phyloP scores from a whole-genome alignment of 92 coral and sea anemone species.

The Muricea muricata region DNA sequence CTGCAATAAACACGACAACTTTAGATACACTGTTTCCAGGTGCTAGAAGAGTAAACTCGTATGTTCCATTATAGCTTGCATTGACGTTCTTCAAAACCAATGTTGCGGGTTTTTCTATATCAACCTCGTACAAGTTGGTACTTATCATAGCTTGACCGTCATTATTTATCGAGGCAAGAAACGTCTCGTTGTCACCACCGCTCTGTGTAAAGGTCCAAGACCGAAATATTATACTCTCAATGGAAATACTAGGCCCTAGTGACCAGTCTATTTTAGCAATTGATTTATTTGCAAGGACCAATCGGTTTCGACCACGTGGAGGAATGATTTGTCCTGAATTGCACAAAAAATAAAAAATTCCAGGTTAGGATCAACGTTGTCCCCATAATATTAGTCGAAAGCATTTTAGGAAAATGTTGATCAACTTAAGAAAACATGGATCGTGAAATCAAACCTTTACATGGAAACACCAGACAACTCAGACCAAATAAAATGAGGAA shows the following conservation, averaged over 20 bases:
- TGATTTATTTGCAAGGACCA: neutral
- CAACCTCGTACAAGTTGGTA: neutral
- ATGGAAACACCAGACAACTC: no score
- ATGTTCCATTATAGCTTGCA: neutral
- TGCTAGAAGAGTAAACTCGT: neutral
- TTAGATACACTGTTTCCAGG: neutral
- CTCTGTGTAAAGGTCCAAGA: neutral
- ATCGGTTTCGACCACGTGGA: neutral
- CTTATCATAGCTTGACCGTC: neutral
- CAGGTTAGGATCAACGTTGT: no score
- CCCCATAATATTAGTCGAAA: no score
- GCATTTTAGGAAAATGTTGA: no score
- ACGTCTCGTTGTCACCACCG: neutral
- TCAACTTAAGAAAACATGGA: no score
- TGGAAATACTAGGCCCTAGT: neutral
- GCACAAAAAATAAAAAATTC: no score
- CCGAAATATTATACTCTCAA: neutral
- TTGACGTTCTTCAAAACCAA: neutral
- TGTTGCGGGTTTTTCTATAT: neutral
- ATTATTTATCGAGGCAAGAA: neutral
- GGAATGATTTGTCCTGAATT: neutral
- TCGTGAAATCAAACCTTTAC: no score
- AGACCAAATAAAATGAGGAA: no score
- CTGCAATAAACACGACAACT: neutral
- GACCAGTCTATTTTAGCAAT: neutral